These are phyloP conservation scores for Solea solea DNA, from an alignment of 2,113 vertebrate genomes.

Conservation along the genomic window DNA sequence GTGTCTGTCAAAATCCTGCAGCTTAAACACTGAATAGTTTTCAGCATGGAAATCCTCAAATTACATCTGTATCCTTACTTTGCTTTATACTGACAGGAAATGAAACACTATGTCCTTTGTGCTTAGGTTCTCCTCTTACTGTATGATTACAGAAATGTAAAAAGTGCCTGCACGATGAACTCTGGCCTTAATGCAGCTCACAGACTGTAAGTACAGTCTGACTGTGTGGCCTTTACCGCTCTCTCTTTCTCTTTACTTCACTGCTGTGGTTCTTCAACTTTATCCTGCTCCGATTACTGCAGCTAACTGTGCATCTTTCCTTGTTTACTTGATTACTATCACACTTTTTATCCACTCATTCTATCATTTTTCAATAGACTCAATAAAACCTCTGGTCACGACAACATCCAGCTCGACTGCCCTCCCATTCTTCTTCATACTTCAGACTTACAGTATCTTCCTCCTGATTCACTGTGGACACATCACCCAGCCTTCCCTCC, in stretches of 20 bases:
- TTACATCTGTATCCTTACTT: not conserved
- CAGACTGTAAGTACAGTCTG: not conserved
- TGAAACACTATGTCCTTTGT: not conserved
- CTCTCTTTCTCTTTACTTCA: not conserved
- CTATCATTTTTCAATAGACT: too few relatives aligned
- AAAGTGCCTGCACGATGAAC: not conserved
- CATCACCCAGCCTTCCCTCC: too few relatives aligned
- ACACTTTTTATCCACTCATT: too few relatives aligned
- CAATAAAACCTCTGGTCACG: too few relatives aligned
- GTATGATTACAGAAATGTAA: not conserved
- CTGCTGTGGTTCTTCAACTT: not conserved
- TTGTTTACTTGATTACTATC: not conserved
- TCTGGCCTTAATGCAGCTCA: not conserved
- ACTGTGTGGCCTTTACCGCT: too few relatives aligned
- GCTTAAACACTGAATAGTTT: not conserved
- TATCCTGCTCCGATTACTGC: not conserved
- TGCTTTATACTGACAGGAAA: not conserved
- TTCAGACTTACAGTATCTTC: too few relatives aligned
- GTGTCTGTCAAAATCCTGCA: conserved; percentile 2
- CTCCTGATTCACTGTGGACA: too few relatives aligned
- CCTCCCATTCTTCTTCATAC: too few relatives aligned
- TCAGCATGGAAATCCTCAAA: not conserved
- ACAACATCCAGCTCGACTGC: too few relatives aligned
- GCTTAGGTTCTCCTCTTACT: not conserved
- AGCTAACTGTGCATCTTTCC: not conserved